Base-by-base conservation (phyloP, 2,113 vertebrate genomes). In the Chloebia gouldiae region DNA sequence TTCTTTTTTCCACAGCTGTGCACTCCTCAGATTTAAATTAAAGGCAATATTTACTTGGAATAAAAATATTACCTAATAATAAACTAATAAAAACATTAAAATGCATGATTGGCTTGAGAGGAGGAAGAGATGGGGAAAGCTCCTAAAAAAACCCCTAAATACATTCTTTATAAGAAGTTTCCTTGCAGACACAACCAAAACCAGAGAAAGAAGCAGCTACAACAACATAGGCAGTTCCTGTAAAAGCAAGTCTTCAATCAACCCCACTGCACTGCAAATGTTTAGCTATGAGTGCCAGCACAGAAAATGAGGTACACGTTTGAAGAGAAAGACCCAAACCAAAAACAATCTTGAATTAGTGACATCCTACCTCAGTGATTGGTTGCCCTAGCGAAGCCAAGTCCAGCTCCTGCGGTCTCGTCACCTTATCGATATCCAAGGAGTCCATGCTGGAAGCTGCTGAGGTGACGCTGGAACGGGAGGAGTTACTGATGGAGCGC, bases 381-480 rank as follows among this genome's bases (percentile, higher is more conserved):
- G 98, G 98, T 81, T 99, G 99, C 40, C 97, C 98, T 92, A 98
- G 98, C 44, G 96, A 98, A 50, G 94, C 97, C 60, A 98, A 94
- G 72, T 99, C 99, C 33, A 98, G 95, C 8, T 99, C 99, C 37
- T 98, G 98, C 82, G 98, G 97, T 89, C 98, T 98, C 0, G 95
- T 96, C 77, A 99, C 98, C 97, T 99, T 99, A 87, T 99, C 99
- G 1, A 99, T 99, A 98, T 99, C 99, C 97, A 99, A 96, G 31
- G 99, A 99, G 95, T 99, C 99, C 99, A 99, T 99, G 97, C 99
- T 99, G 91, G 99, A 99, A 22, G 99, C 98, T 11, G 98, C 99
- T 4, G 99, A 99, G 64, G 99, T 99, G 15, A 99, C 95, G 68
- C 99, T 99, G 75, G 99, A 99, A 37, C 98, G 98, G 77, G 99